Conservation (phyloP, 2,888 invertebrate genomes). For the Harpagoxenus sublaevis region DNA sequence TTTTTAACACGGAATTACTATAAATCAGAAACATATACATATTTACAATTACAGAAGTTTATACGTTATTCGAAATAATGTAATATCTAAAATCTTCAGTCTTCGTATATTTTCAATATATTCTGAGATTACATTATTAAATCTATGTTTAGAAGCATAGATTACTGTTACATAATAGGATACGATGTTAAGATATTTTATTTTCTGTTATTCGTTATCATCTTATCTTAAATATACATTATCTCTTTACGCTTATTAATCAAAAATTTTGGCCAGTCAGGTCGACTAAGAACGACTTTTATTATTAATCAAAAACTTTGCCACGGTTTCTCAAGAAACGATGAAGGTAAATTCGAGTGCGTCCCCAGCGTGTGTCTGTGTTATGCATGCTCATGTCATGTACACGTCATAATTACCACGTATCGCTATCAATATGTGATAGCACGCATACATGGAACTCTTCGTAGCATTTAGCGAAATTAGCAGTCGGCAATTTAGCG, state of each 20-base stretch:
- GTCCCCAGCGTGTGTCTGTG: slow-evolving; percentile 29
- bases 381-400: slow-evolving; percentile 39
- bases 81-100: not conserved
- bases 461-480: slow-evolving; percentile 79
- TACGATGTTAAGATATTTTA: not conserved
- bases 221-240: slow-evolving; percentile 4
- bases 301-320: slow-evolving; percentile 12
- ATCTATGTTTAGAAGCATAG: not conserved
- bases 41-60: not conserved
- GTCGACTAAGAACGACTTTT: too few species aligned
- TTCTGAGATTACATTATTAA: not conserved
- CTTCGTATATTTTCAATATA: not conserved
- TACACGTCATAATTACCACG: slow-evolving; percentile 73
- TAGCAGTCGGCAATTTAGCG: slow-evolving; percentile 53
- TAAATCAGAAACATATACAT: not conserved
- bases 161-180: not conserved
- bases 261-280: not conserved
- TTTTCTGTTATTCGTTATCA: slow-evolving; percentile 2
- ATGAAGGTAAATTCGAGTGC: slow-evolving; percentile 52
- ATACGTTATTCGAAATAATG: not conserved
- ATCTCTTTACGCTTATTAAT: slow-evolving; percentile 29
- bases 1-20: not conserved
- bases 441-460: slow-evolving; percentile 61
- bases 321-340: slow-evolving; percentile 51
- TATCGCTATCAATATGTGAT: slow-evolving; percentile 70